Conservation (phyloP, 2,888 invertebrate genomes). For the Pterobdella sp. region DNA sequence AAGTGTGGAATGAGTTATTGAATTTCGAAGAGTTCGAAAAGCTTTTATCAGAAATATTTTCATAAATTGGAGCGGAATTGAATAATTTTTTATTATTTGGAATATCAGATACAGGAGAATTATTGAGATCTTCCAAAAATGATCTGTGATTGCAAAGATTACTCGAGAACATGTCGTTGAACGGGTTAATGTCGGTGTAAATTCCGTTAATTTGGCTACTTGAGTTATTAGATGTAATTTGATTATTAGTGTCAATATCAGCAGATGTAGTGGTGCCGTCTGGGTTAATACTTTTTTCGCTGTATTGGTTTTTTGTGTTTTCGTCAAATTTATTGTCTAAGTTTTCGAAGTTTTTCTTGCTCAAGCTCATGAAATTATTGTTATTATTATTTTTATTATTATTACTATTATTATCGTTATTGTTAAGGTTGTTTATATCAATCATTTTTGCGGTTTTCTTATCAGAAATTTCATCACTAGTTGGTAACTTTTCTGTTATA, state of each 20-base stretch:
- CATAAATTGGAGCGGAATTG: not conserved
- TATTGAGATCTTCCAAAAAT: conserved; percentile 23
- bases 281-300: not conserved
- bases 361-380: not conserved
- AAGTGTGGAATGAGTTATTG: not conserved
- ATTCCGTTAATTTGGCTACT: not conserved
- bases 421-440: no score
- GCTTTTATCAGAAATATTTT: not conserved
- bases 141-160: conserved; percentile 12
- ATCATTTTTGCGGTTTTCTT: no score
- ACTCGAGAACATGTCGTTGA: not conserved
- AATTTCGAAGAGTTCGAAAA: not conserved
- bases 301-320: not conserved
- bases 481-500: not conserved
- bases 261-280: no score
- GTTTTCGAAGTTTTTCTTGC: not conserved
- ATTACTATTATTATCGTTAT: not conserved
- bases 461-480: not conserved
- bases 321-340: not conserved
- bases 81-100: not conserved
- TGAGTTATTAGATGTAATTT: not conserved
- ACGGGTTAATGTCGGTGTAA: not conserved
- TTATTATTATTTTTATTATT: not conserved
- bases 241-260: no score
- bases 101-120: conserved; percentile 12